These are phyloP conservation scores for Eira barbara DNA, from an alignment of 2,113 vertebrate species.

Conservation along the genomic window DNA sequence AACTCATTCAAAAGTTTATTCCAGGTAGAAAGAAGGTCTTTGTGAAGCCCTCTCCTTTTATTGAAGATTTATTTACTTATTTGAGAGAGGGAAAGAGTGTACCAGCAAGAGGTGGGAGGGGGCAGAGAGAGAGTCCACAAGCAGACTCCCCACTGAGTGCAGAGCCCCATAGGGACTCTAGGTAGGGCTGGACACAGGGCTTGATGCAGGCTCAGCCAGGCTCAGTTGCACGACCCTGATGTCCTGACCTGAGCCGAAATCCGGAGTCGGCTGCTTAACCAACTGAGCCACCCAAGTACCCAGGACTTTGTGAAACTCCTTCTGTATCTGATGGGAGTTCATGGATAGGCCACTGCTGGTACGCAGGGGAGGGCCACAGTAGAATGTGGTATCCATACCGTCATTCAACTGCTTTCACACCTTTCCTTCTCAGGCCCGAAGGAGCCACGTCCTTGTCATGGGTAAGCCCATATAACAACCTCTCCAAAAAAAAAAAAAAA, in stretches of 20 bases:
- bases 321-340: not conserved
- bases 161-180: not conserved
- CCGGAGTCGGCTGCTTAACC: not conserved
- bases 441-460: not conserved
- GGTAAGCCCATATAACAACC: not conserved
- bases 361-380: not conserved
- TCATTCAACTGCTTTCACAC: not conserved
- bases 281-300: not conserved
- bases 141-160: not conserved
- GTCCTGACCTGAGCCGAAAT: not conserved
- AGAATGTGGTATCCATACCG: not conserved
- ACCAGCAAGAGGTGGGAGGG: no score
- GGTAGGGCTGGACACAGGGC: not conserved
- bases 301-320: not conserved
- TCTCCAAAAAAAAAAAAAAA: not conserved
- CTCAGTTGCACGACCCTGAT: not conserved
- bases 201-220: not conserved
- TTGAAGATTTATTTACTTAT: not conserved
- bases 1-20: not conserved
- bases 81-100: not conserved
- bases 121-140: not conserved
- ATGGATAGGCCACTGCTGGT: not conserved
- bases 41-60: not conserved
- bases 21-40: not conserved
- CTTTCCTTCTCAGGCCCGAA: not conserved